phyloP scores from a whole-genome alignment of 2,888 invertebrate genomes.

The Bellardia bayeri region DNA sequence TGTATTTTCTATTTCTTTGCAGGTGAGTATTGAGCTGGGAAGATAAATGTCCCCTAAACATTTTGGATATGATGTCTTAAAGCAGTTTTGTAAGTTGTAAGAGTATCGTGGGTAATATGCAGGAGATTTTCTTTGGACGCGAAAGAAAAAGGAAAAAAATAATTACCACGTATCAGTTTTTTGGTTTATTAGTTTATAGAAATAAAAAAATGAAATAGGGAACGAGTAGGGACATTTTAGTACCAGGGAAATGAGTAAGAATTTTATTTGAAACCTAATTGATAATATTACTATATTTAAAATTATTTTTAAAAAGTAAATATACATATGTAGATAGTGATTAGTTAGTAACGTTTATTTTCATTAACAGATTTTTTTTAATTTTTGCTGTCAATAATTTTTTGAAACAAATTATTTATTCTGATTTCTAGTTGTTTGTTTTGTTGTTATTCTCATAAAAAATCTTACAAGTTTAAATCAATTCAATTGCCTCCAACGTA shows the following conservation, averaged over 20 bases:
- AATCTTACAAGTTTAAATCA: conserved; percentile 35
- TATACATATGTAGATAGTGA: no score
- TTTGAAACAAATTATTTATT: background rate
- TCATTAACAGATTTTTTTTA: conserved; percentile 4
- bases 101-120: conserved; percentile 19
- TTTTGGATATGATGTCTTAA: conserved; percentile 26
- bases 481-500: background rate
- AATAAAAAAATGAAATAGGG: background rate
- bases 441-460: background rate
- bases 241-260: no score
- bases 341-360: background rate
- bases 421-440: conserved; percentile 12
- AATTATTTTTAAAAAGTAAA: no score
- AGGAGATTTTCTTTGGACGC: background rate
- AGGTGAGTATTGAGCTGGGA: conserved; percentile 61
- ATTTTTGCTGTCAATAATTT: background rate
- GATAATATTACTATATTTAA: no score
- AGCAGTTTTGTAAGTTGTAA: conserved; percentile 43
- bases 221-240: background rate
- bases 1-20: conserved; percentile 45
- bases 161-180: conserved; percentile 28
- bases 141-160: background rate
- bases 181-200: background rate
- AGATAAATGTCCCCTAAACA: background rate
- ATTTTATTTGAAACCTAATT: no score